Percentiles rank a stretch among this genome's conserved stretches.
Conservation (phyloP, 2,888 invertebrate genomes). For the Enchytraeus crypticus region DNA sequence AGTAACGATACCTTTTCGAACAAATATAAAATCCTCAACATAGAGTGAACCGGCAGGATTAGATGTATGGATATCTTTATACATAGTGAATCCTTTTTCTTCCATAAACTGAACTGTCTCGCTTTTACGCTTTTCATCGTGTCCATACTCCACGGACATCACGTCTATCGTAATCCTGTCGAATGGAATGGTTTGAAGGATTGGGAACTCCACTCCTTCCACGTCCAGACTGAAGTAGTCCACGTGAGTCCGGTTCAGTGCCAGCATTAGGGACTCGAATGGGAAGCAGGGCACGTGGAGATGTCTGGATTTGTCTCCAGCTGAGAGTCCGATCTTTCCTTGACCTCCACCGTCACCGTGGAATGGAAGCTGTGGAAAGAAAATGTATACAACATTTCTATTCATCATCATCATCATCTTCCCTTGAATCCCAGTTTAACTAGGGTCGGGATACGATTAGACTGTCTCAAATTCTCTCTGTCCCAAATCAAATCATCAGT, state of each 20-base stretch:
- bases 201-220: constrained; percentile 52
- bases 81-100: constrained; percentile 6
- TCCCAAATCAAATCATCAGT: too few species aligned
- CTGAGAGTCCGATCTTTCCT: too few species aligned
- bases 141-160: too few species aligned
- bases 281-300: constrained; percentile 75
- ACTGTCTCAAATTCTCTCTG: too few species aligned
- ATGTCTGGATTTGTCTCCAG: not conserved
- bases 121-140: constrained; percentile 26
- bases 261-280: constrained; percentile 68
- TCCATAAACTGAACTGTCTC: constrained; percentile 6
- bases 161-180: constrained; percentile 51
- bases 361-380: constrained; percentile 1
- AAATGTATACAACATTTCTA: not conserved
- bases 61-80: not conserved
- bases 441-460: too few species aligned
- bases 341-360: too few species aligned
- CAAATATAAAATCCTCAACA: constrained; percentile 6
- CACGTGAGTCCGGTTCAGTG: constrained; percentile 62
- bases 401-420: too few species aligned
- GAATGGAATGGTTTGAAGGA: constrained; percentile 58
- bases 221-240: constrained; percentile 65
- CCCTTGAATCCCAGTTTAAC: too few species aligned
- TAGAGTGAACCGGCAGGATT: constrained; percentile 2
- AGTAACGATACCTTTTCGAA: not conserved